Conservation (phyloP, 1,140 invertebrate species). For the Leptinotarsa texana region DNA sequence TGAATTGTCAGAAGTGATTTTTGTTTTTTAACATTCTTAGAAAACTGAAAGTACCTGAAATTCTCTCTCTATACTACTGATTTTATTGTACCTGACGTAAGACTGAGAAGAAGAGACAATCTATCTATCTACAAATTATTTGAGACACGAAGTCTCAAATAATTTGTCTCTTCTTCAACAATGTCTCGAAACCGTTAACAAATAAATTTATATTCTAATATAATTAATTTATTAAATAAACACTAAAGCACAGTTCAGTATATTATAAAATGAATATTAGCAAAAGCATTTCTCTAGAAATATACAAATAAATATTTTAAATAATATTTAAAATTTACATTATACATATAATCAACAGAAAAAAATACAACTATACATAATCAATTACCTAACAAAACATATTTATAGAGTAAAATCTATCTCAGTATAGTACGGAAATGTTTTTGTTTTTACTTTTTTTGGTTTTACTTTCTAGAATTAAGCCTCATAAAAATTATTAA, state of each 20-base stretch:
- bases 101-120: too few relatives aligned
- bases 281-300: slow-evolving; percentile 22
- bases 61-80: too few relatives aligned
- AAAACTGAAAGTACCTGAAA: too few relatives aligned
- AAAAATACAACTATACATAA: slow-evolving; percentile 18
- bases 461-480: slow-evolving; percentile 12
- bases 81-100: too few relatives aligned
- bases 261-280: slow-evolving; percentile 21
- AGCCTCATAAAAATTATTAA: slow-evolving; percentile 4
- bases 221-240: slow-evolving; percentile 23
- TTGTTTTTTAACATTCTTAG: too few relatives aligned
- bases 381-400: slow-evolving; percentile 15
- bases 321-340: slow-evolving; percentile 23
- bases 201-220: neutral
- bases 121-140: too few relatives aligned
- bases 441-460: neutral
- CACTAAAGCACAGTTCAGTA: slow-evolving; percentile 22
- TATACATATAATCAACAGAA: slow-evolving; percentile 22
- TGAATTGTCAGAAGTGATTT: too few relatives aligned
- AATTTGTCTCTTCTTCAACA: too few relatives aligned
- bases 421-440: slow-evolving; percentile 23
- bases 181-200: too few relatives aligned
- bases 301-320: slow-evolving; percentile 29
- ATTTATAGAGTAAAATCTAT: slow-evolving; percentile 8
- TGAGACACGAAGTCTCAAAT: too few relatives aligned